Base-by-base conservation (phyloP, 2,797 vertebrate genomes). In the Masticophis lateralis region DNA sequence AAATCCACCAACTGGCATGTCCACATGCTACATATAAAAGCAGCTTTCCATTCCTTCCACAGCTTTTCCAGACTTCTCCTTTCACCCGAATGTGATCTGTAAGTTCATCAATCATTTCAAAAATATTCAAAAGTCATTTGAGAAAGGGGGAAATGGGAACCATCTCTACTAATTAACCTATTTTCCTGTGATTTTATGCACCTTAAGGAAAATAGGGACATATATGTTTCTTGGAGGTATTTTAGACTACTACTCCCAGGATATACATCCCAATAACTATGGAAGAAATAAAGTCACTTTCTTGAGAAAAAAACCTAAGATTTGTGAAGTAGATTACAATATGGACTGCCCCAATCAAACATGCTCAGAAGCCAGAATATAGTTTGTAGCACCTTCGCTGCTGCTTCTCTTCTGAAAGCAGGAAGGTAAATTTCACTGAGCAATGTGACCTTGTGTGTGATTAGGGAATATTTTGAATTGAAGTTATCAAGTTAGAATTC, bases 371-470 rank as follows among this genome's bases (percentile, higher is more conserved):
- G 13, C 63, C 16, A 51, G 43, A 88, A 13, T 83, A 66, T 55
- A 51, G 22, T 16, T 47, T 91, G 87, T 16, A 43, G 60, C n/a
- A 53, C 2, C 37, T 55, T 63, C 53, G 20, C n/a, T 79, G 7
- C 18, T 92, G 2, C 32, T 43, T 28, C 55, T 89, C 27, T 55
- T 53, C 22, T 43, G 47, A 18, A 43, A 53, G 51, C 88, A 61
- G 87, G 91, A 90, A 79, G n/a, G 8, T 89, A 95, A 93, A 87
- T 3, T 88, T 92, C 69, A 37, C n/a, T 93, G 86, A 86, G 63
- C 57, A 90, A 56, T 27, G 53, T 43, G 51, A 47, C 79, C 3
- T 16, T 5, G 1, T 12, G 9, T 55, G 43, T 37, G 32, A 27
- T 13, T 2, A 20, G 22, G 37, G 25, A 43, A 66, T 83, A 83